Base-by-base conservation (phyloP, 2,797 vertebrate species). In the Tympanoctomys barrerae region DNA sequence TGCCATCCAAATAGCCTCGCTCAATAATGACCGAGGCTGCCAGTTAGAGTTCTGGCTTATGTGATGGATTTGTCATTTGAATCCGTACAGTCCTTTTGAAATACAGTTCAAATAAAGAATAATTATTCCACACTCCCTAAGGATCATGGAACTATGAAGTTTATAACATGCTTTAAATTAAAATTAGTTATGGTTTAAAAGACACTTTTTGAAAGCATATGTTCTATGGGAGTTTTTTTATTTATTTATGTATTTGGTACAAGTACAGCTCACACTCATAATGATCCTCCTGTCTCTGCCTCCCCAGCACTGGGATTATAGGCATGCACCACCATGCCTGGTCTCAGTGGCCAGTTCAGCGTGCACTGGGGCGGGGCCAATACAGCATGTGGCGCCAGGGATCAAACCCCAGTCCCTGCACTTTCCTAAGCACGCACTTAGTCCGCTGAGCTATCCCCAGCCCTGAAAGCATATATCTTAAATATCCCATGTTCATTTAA, bases 131-230 rank as follows among this genome's bases (percentile, higher is more conserved):
- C 26, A 59, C 64, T 89, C 70, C 70, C 61, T 92, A 31, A 33
- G 86, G 61, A 82, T 46, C 39, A 5, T 36, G 10, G 26, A 81
- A 92, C 70, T 42, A 71, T 33, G 78, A 31, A 77, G n/a, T 84
- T 62, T 68, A 18, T 49, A 68, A 28, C 61, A 81, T 71, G 16
- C 4, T 18, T 77, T 66, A 68, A 89, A 33, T 92, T 78, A 90
- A 46, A 83, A 54, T 31, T 42, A 49, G 31, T 66, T 79, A n/a
- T 24, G 14, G 16, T 84, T 80, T 66, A 87, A 94, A 62, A 95
- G 16, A 39, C 89, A n/a, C 49, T 81, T 81, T 70, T 94, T 91
- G 33, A 79, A 95, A 94, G 78, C n/a, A 19, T 28, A 70, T 28
- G 21, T 85, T 89, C 70, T 28, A 77, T 54, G 3, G 13, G 16